Conservation (phyloP, 2,888 invertebrate genomes). For the Eristalis arbustorum region DNA sequence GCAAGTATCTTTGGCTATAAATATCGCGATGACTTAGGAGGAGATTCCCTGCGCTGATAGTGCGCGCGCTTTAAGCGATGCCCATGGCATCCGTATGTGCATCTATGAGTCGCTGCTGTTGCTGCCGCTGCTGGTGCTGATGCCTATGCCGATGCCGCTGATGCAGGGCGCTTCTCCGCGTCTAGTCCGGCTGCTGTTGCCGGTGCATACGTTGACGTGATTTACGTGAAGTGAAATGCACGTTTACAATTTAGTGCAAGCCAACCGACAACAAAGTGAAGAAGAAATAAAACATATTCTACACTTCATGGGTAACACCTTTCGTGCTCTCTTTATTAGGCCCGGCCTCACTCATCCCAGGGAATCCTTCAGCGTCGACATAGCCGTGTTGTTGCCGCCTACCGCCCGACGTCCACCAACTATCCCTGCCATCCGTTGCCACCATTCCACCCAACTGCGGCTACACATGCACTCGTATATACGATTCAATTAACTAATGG, state of each 20-base stretch:
- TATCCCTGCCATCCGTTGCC: not conserved
- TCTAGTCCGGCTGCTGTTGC: not conserved
- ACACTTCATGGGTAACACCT: slow-evolving; percentile 70
- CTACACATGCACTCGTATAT: slow-evolving; percentile 61
- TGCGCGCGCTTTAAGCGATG: slow-evolving; percentile 67
- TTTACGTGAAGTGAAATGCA: slow-evolving; percentile 71
- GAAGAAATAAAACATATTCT: slow-evolving; percentile 70
- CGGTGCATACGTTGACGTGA: slow-evolving; percentile 53
- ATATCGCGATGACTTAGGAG: slow-evolving; percentile 70
- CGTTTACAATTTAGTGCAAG: slow-evolving; percentile 71
- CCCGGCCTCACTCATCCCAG: slow-evolving; percentile 35
- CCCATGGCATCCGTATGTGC: slow-evolving; percentile 67
- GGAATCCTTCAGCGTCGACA: not conserved
- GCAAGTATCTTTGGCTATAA: slow-evolving; percentile 68
- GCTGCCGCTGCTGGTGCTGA: not conserved
- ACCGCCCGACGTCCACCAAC: not conserved
- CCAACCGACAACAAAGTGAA: slow-evolving; percentile 68
- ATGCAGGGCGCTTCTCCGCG: not conserved
- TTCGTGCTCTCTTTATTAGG: slow-evolving; percentile 71
- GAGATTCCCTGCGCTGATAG: slow-evolving; percentile 67
- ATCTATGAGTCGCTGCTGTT: slow-evolving; percentile 65
- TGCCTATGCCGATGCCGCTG: not conserved
- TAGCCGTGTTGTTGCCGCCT: slow-evolving; percentile 2
- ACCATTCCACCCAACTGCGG: not conserved
- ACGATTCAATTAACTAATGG: slow-evolving; percentile 71